These are phyloP conservation scores for Ichneumoninae sp. DNA, from an alignment of 2,888 invertebrate species.

Conservation along the genomic window DNA sequence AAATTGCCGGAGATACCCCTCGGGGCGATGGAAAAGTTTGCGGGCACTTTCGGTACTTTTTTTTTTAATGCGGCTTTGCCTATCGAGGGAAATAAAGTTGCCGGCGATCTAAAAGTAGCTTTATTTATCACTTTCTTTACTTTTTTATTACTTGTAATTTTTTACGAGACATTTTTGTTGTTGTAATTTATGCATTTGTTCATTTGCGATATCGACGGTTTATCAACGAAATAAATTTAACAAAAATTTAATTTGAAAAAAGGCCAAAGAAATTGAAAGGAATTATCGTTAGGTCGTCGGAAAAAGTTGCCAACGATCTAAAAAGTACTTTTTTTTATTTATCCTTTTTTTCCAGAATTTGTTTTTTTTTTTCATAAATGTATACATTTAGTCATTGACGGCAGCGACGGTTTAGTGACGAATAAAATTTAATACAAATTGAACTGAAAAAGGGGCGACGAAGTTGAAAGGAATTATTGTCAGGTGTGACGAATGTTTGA, in stretches of 20 bases:
- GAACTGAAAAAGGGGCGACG: neutral
- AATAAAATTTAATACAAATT: neutral
- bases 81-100: neutral
- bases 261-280: neutral
- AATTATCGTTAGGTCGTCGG: neutral
- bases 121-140: neutral
- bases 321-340: neutral
- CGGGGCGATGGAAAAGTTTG: neutral
- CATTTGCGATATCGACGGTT: neutral
- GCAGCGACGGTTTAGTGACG: neutral
- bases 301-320: neutral
- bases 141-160: constrained; percentile 7
- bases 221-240: neutral
- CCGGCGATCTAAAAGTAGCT: neutral
- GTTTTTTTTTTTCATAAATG: neutral
- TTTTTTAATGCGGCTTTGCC: neutral
- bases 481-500: neutral
- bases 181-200: neutral
- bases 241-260: neutral
- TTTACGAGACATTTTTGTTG: neutral
- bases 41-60: neutral
- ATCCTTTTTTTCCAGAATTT: neutral
- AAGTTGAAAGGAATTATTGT: neutral
- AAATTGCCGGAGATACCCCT: neutral
- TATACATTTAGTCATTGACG: neutral